Percentiles rank a stretch among this genome's conserved stretches.
phyloP scores from a whole-genome alignment of 2,888 invertebrate species.

The Drosophila nr. perissopoda region DNA sequence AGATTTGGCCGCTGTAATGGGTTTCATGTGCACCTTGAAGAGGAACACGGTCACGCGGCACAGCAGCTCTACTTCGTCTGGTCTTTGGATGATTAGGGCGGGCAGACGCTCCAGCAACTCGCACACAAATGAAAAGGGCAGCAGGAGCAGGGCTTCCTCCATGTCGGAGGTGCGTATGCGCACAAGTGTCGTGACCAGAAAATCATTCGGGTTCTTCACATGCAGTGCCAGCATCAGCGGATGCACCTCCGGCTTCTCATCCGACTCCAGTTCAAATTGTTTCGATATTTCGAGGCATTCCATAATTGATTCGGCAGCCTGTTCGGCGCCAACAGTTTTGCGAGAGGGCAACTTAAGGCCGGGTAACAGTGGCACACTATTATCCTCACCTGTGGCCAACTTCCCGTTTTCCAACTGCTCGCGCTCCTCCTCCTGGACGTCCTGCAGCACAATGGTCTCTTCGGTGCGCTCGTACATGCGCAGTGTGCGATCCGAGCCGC shows the following conservation, averaged over 20 bases:
- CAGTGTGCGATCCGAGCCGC: slow-evolving; percentile 95
- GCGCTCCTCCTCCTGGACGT: slow-evolving; percentile 94
- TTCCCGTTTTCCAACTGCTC: slow-evolving; percentile 89
- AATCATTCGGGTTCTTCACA: slow-evolving; percentile 90
- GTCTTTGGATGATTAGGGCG: slow-evolving; percentile 87
- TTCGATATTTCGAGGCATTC: slow-evolving; percentile 94
- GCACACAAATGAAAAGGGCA: slow-evolving; percentile 93
- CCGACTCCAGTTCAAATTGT: slow-evolving; percentile 85
- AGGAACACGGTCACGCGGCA: slow-evolving; percentile 92
- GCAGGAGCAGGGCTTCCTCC: slow-evolving; percentile 93
- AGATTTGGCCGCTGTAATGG: slow-evolving; percentile 90
- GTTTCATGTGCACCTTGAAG: slow-evolving; percentile 90
- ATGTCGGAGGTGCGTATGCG: slow-evolving; percentile 95
- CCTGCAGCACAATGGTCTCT: slow-evolving; percentile 96
- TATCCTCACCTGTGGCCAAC: slow-evolving; percentile 90
- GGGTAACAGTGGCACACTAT: slow-evolving; percentile 89
- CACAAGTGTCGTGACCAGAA: slow-evolving; percentile 91
- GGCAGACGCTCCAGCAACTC: slow-evolving; percentile 91
- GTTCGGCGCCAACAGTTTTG: slow-evolving; percentile 87
- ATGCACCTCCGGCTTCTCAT: slow-evolving; percentile 87
- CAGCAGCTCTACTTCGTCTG: slow-evolving; percentile 91
- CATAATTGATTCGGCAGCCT: slow-evolving; percentile 93
- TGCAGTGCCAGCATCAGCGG: slow-evolving; percentile 93
- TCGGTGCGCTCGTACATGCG: slow-evolving; percentile 94
- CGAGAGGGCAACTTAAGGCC: slow-evolving; percentile 93